Percentiles rank a stretch among this genome's conserved stretches.
phyloP scores from a whole-genome alignment of 2,888 invertebrate genomes.

The Nephrotoma guestfalica region DNA sequence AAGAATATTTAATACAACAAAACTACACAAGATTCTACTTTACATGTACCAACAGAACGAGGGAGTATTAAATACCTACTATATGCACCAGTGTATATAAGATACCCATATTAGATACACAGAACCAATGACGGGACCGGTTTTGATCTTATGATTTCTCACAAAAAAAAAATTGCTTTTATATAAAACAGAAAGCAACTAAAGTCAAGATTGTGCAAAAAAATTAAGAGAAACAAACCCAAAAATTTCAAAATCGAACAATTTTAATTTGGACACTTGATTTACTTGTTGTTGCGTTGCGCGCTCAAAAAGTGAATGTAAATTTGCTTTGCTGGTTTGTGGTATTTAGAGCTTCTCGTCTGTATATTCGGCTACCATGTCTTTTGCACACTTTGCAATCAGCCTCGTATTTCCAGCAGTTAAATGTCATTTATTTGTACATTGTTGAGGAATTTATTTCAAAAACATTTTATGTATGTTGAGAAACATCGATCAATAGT shows the following conservation, averaged over 20 bases:
- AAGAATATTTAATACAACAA: background rate
- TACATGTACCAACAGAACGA: background rate
- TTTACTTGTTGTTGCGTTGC: background rate
- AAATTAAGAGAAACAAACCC: background rate
- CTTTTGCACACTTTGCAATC: background rate
- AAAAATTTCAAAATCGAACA: background rate
- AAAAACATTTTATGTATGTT: too few species aligned
- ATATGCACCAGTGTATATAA: background rate
- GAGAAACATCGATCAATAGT: too few species aligned
- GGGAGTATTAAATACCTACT: background rate
- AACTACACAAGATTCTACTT: background rate
- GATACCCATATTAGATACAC: background rate
- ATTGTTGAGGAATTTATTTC: too few species aligned
- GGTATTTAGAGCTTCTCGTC: background rate
- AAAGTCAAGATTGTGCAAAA: background rate
- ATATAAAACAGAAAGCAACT: background rate
- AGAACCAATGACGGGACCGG: background rate
- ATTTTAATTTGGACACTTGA: background rate
- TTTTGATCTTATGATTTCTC: background rate
- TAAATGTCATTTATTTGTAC: background rate
- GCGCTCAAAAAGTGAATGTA: background rate
- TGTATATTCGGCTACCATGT: background rate
- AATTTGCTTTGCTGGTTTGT: background rate
- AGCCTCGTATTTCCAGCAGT: background rate
- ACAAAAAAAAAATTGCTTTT: background rate